phyloP scores from a whole-genome alignment of 2,113 vertebrate genomes.

The Ranitomeya imitator region DNA sequence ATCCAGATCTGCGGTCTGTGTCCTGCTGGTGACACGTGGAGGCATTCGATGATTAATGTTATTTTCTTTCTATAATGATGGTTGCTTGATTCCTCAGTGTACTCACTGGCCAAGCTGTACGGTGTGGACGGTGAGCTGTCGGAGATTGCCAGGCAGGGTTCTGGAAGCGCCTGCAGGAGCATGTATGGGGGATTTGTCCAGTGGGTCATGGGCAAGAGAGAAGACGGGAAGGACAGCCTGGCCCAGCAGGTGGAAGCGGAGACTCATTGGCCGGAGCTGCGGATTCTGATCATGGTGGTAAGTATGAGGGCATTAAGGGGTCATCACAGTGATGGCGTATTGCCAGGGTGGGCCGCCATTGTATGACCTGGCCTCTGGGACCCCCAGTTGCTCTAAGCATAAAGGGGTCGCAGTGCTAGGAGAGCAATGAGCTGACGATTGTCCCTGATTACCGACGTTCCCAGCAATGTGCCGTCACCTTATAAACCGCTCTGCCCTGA shows the following conservation, averaged over 20 bases:
- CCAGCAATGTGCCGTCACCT: too few relatives aligned
- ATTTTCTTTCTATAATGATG: too few relatives aligned
- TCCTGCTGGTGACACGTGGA: neutral
- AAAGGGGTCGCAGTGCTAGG: too few relatives aligned
- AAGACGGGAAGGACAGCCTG: slow-evolving; percentile 87
- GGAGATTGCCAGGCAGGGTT: slow-evolving; percentile 87
- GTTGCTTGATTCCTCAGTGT: slow-evolving; percentile 70
- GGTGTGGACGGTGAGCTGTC: slow-evolving; percentile 86
- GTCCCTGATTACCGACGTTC: too few relatives aligned
- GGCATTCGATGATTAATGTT: too few relatives aligned
- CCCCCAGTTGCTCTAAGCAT: too few relatives aligned
- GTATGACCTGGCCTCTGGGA: too few relatives aligned
- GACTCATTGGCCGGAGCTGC: slow-evolving; percentile 88
- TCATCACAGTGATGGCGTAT: too few relatives aligned
- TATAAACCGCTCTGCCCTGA: too few relatives aligned
- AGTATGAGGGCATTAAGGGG: slow-evolving; percentile 57
- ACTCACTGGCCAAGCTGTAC: slow-evolving; percentile 79
- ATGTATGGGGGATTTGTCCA: slow-evolving; percentile 91
- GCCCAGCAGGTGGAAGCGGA: slow-evolving; percentile 87
- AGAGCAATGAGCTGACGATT: too few relatives aligned
- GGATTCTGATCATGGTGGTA: slow-evolving; percentile 89
- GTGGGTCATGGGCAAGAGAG: slow-evolving; percentile 84
- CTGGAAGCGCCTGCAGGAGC: slow-evolving; percentile 92
- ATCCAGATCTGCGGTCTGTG: too few relatives aligned
- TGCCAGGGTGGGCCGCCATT: too few relatives aligned